Base-by-base conservation (phyloP, 2,113 vertebrate species). In the Fregata magnificens region DNA sequence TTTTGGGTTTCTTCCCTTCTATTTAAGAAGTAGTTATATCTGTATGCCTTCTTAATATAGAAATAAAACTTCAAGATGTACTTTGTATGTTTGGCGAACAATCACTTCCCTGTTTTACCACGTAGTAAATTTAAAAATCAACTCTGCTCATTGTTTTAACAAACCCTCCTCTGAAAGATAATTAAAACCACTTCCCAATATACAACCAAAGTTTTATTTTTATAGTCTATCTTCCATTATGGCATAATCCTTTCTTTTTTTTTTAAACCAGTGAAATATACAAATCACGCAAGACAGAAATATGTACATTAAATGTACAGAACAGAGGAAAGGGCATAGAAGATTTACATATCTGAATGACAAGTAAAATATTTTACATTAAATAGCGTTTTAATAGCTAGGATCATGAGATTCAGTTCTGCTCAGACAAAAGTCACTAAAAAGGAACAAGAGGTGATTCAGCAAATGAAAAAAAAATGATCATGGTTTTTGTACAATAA, bases 301-400 rank as follows among this genome's bases (percentile, higher is more conserved):
- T 99, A 98, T 99, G 98, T 99, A 99, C 98, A 99, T 98, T 98
- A 97, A 98, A 98, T 98, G 98, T 98, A 98, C 98, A 98, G 97
- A 98, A 98, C 87, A 98, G 95, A 98, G 95, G 97, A 98, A 97
- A 97, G 92, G 94, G 97, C 96, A 98, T 92, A 98, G 96, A 97
- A 98, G 98, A 98, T 98, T 98, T 98, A 98, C 98, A 98, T 98
- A 98, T 98, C 98, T 98, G 98, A 97, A 98, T 97, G 98, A 98
- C 93, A 98, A 85, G 97, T 97, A 98, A 98, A 98, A 97, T 99
- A 99, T 98, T 97, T 98, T 98, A 99, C 98, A 99, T 99, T 99
- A 98, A 99, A 99, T 98, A 99, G 98, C 97, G 93, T 98, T 98
- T 98, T 98, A 97, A 98, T 98, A 97, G 95, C 97, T 98, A 98